These are phyloP conservation scores for Copsychus sechellarum DNA, from an alignment of 2,113 vertebrate species.

Conservation along the genomic window DNA sequence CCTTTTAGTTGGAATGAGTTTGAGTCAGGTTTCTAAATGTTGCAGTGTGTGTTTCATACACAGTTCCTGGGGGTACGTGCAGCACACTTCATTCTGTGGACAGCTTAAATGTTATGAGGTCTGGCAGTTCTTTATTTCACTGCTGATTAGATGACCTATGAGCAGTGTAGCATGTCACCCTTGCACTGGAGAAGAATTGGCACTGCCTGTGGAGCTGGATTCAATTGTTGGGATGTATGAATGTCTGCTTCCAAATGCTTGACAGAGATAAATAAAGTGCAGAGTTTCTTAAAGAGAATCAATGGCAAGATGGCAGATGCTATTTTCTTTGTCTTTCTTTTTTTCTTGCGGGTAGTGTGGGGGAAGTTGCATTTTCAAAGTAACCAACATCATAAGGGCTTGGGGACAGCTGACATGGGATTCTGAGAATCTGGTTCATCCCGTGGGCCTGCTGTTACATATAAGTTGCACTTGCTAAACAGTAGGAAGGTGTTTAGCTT, in stretches of 20 bases:
- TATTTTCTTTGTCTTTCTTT: background rate
- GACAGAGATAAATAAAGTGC: conserved; percentile 58
- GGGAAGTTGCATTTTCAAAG: background rate
- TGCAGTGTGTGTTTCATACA: background rate
- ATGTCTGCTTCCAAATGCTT: conserved; percentile 19
- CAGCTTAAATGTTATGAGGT: conserved; percentile 40
- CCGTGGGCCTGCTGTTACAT: background rate
- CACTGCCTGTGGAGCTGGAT: background rate
- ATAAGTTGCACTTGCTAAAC: background rate
- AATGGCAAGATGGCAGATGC: conserved; percentile 16
- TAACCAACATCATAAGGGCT: background rate
- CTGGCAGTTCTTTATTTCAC: conserved; percentile 61
- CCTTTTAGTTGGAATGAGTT: background rate
- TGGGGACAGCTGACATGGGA: background rate
- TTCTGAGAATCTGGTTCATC: background rate
- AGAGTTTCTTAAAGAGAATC: conserved; percentile 27
- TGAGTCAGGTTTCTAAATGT: background rate
- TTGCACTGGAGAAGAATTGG: conserved; percentile 6
- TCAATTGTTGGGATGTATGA: conserved; percentile 29
- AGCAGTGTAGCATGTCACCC: conserved; percentile 24
- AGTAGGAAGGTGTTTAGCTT: background rate
- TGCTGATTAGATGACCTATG: conserved; percentile 57
- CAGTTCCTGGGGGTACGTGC: background rate
- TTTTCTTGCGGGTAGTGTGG: background rate
- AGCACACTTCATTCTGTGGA: background rate